Evolutionary conservation across 2,113 vertebrate species (phyloP).

Genomic region (Acrocephalus kingi): DNA sequence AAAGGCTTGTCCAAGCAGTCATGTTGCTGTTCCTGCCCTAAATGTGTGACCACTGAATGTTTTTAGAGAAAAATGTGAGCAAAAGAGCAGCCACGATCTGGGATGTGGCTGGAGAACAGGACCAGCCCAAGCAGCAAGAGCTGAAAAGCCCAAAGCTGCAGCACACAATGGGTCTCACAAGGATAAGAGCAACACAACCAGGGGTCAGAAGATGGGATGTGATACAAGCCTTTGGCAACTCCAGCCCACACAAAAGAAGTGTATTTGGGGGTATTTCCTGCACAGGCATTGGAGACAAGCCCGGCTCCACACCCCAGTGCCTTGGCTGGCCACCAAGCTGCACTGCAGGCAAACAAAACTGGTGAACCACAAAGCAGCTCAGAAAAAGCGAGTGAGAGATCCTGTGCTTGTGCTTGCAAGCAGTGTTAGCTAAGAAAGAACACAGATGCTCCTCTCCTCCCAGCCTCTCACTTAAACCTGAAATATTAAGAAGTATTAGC

Average conservation of each 20-base stretch:
- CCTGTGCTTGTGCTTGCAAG: neutral
- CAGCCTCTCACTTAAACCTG: neutral
- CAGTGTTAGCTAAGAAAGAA: neutral
- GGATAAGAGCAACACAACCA: neutral
- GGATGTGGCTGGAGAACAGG: neutral
- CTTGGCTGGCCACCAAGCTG: slow-evolving; percentile 59
- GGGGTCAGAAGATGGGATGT: neutral
- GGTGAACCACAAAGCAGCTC: slow-evolving; percentile 31
- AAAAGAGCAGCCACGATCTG: accelerated
- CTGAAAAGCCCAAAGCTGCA: neutral
- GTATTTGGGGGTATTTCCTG: neutral
- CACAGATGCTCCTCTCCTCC: neutral
- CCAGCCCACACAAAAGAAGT: neutral
- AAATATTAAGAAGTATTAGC: neutral
- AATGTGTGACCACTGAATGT: neutral
- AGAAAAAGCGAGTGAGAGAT: neutral
- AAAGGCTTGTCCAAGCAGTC: neutral
- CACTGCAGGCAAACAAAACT: slow-evolving; percentile 47
- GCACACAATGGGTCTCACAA: neutral
- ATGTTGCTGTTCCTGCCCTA: neutral
- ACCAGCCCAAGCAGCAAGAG: neutral
- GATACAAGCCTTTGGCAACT: neutral
- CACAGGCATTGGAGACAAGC: neutral
- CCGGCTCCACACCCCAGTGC: slow-evolving; percentile 37
- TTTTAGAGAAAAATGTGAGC: neutral